Base-by-base conservation (phyloP, 2,888 invertebrate species). In the Drosophila flavopinicola region DNA sequence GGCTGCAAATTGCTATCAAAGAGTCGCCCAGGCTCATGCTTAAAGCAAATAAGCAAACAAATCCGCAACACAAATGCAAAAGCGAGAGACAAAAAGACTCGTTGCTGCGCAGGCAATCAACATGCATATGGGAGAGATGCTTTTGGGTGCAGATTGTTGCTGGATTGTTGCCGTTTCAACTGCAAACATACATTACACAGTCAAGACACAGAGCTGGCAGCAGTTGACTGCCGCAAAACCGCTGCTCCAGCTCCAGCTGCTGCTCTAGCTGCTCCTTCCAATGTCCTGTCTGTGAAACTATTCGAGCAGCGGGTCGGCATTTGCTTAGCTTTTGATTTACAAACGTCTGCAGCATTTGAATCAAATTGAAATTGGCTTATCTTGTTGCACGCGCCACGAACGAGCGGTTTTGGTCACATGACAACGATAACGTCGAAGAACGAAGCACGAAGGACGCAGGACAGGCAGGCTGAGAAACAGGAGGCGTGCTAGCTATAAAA, bases 291-390 rank as follows among this genome's bases (percentile, higher is more conserved):
- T 25, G 39, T 25, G 52, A 9, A 47, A 32, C 47, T 52, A 30
- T 45, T 27, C 44, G 24, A 27, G 17, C 33, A 53, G 17, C 27
- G 27, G 56, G 20, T 35, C 20, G 61, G 70, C 63, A 51, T 64
- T 72, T 65, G 66, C 61, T 63, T 58, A 56, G 66, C 66, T 66
- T 84, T 84, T 83, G 82, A 83, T 75, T 82, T 66, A 75, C 66
- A 70, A 76, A 65, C 67, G 65, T 76, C 67, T 58, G 37, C 68
- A 54, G 85, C 78, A 78, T 87, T 82, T 78, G 79, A 85, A 78
- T 70, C 76, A 85, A 85, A 83, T 84, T 75, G 74, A 82, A 85
- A 84, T 84, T 84, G 83, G 85, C 87, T 84, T 85, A 87, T 84
- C 87, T 83, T 74, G 85, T 78, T 83, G 83, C 66, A 60, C 10